Evolutionary conservation across 2,888 invertebrate genomes (phyloP).

Genomic region (Thereva unica): DNA sequence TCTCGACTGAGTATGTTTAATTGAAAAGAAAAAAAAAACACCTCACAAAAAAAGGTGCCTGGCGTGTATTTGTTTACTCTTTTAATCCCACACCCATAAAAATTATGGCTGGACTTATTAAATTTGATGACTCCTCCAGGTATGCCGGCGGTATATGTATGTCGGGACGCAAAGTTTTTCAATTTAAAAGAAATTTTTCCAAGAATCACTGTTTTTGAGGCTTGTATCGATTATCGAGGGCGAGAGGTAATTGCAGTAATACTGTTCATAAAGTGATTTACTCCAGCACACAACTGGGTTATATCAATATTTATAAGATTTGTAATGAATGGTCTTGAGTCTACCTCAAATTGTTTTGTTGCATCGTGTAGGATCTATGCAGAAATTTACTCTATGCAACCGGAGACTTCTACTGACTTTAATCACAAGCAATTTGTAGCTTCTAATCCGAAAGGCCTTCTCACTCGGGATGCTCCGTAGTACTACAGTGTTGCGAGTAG

Average conservation of each 20-base stretch:
- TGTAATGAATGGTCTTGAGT: background rate
- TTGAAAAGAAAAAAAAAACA: conserved; percentile 2
- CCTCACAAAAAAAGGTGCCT: background rate
- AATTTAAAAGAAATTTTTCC: conserved; percentile 16
- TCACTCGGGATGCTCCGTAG: too few relatives aligned
- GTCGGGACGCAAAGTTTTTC: background rate
- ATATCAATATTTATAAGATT: conserved; percentile 10
- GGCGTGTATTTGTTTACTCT: conserved; percentile 18
- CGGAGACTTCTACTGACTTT: too few relatives aligned
- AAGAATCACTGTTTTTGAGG: conserved; percentile 3
- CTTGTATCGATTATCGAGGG: conserved; percentile 6
- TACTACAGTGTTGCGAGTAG: too few relatives aligned
- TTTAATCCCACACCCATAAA: conserved; percentile 18
- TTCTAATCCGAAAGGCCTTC: too few relatives aligned
- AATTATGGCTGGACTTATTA: conserved; percentile 20
- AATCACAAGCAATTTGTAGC: too few relatives aligned
- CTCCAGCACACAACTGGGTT: conserved; percentile 5
- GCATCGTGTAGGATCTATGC: background rate
- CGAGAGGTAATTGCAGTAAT: conserved; percentile 5
- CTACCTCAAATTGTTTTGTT: background rate
- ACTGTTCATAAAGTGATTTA: conserved; percentile 10
- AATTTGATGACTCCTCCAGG: conserved; percentile 14
- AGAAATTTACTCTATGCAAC: background rate
- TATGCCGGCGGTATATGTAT: background rate
- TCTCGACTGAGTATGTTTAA: background rate